These are phyloP conservation scores for Eurytoma adleriae DNA, from an alignment of 2,888 invertebrate genomes.

Conservation along the genomic window DNA sequence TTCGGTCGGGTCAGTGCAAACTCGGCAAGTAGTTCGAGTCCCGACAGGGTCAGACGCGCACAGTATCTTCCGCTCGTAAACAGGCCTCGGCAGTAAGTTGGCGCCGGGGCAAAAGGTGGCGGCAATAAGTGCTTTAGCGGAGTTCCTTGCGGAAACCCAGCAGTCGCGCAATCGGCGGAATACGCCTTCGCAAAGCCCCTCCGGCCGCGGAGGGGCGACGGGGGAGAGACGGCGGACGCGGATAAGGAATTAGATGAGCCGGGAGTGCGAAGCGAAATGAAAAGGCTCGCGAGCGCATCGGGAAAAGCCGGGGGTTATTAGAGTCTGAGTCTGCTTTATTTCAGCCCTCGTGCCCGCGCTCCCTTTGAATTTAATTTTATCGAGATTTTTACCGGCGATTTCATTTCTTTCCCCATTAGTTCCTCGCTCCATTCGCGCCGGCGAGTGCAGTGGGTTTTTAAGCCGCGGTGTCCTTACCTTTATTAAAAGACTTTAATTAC, in stretches of 20 bases:
- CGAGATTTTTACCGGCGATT: not conserved
- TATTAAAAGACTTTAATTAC: too few species aligned
- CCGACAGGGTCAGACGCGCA: slow-evolving; percentile 41
- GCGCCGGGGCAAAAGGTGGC: slow-evolving; percentile 6
- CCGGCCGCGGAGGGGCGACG: not conserved
- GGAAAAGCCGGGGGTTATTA: slow-evolving; percentile 50
- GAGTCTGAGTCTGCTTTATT: slow-evolving; percentile 1
- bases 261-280: slow-evolving; percentile 44
- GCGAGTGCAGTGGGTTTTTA: too few species aligned
- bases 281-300: slow-evolving; percentile 40
- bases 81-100: not conserved
- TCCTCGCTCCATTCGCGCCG: too few species aligned
- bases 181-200: slow-evolving; percentile 15
- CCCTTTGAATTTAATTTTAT: slow-evolving; percentile 6
- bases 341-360: slow-evolving; percentile 2
- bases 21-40: slow-evolving; percentile 47
- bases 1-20: not conserved
- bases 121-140: slow-evolving; percentile 44
- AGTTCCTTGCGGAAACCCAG: slow-evolving; percentile 32
- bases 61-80: slow-evolving; percentile 4
- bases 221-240: not conserved
- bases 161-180: slow-evolving; percentile 33
- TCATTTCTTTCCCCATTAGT: too few species aligned
- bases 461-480: too few species aligned
- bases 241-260: slow-evolving; percentile 43